Conservation (phyloP, 2,888 invertebrate genomes). For the Marasmarcha lunaedactyla region DNA sequence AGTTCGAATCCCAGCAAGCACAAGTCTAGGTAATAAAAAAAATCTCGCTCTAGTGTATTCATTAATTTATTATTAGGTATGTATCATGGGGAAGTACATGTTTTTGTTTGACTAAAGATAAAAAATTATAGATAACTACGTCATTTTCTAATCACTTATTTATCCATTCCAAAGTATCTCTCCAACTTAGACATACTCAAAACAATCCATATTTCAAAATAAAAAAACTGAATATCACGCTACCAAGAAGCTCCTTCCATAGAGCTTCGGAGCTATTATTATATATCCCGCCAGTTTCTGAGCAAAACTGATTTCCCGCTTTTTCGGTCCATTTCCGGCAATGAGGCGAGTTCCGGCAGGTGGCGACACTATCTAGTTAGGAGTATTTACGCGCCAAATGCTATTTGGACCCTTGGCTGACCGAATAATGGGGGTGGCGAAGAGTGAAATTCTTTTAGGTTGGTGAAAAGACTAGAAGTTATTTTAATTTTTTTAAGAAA, state of each 20-base stretch:
- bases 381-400: constrained; percentile 17
- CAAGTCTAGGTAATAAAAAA: too few species aligned
- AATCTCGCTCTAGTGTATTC: too few species aligned
- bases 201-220: too few species aligned
- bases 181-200: too few species aligned
- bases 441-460: background rate
- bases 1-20: too few species aligned
- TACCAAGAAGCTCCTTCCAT: background rate
- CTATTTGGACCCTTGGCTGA: constrained; percentile 17
- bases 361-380: constrained; percentile 47
- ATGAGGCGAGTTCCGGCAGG: constrained; percentile 51
- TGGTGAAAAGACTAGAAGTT: background rate
- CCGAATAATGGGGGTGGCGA: constrained; percentile 14
- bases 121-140: too few species aligned
- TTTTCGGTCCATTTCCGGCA: constrained; percentile 46
- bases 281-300: background rate
- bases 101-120: too few species aligned
- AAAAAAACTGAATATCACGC: background rate
- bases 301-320: constrained; percentile 36
- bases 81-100: too few species aligned
- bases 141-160: too few species aligned
- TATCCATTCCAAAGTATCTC: too few species aligned
- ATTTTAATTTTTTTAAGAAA: too few species aligned
- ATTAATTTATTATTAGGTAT: too few species aligned
- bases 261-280: background rate